These are phyloP conservation scores for Idaea straminata DNA, from an alignment of 2,888 invertebrate species.

Conservation along the genomic window DNA sequence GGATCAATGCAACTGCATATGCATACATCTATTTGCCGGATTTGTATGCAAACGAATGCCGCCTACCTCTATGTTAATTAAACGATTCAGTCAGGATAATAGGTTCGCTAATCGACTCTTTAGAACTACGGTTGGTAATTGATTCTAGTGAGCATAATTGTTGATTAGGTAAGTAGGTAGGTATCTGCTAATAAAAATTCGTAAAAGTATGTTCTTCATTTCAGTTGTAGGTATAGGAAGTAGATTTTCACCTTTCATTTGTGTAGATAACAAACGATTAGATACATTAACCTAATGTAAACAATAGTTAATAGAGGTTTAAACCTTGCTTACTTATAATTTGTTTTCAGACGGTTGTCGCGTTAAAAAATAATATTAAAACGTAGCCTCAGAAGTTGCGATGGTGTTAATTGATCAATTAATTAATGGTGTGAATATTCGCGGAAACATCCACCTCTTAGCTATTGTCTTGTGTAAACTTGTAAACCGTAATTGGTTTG, in stretches of 20 bases:
- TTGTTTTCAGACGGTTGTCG: no score
- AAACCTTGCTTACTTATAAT: no score
- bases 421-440: conserved; percentile 1
- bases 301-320: no score
- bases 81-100: conserved; percentile 13
- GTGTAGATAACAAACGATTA: no score
- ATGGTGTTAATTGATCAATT: background rate
- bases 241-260: no score
- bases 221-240: no score
- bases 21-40: conserved; percentile 28
- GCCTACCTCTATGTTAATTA: conserved; percentile 18
- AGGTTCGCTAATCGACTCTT: background rate
- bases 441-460: background rate
- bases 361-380: no score
- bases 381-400: background rate
- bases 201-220: no score
- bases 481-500: conserved; percentile 8
- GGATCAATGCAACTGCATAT: conserved; percentile 34
- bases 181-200: no score
- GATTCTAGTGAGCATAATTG: background rate
- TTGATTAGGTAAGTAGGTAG: background rate
- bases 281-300: no score
- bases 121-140: background rate
- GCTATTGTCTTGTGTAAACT: conserved; percentile 5
- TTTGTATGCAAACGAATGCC: conserved; percentile 24